Base-by-base conservation (phyloP, 2,888 invertebrate species). In the Pachliopta kotzebuea region DNA sequence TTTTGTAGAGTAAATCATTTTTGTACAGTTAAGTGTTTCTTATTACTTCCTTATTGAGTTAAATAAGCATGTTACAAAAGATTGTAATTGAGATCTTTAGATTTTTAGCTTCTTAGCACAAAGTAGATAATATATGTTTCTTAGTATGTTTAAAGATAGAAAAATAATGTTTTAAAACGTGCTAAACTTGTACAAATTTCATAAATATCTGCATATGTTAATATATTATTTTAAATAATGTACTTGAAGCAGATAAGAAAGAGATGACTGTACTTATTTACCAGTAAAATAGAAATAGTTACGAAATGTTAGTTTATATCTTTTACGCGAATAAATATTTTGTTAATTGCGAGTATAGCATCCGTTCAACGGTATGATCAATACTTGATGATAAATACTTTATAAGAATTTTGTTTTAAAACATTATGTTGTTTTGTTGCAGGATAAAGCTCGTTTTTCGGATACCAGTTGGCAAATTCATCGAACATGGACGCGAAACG, bases 381-480 rank as follows among this genome's bases (percentile, higher is more conserved):
- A n/a, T n/a, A n/a, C n/a, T n/a, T n/a, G n/a, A 45, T 11, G n/a
- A n/a, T 45, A n/a, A 45, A 45, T 45, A 45, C 45, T 18, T 45
- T 45, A 6, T 7, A 45, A 37, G 8, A n/a, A 8, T 45, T n/a
- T 45, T n/a, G 18, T n/a, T 11, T n/a, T n/a, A n/a, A n/a, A n/a
- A n/a, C n/a, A 18, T 37, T 56, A 21, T 21, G 8, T 45, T 56
- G 20, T 37, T 62, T 18, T 62, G 23, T 26, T 29, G 31, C 92
- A 94, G 94, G 94, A 94, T 70, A 93, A 93, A 77, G 94, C 94
- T 72, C 92, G 95, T 76, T 95, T 95, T 81, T 93, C 94, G 72
- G 95, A 95, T 82, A 95, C 95, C 64, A 95, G 95, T 78, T 95
- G 95, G 93, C 94, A 94, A 81, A 95, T 95, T 69, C 95, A 95